These are phyloP conservation scores for Lasius platythorax DNA, from an alignment of 2,888 invertebrate species.

Conservation along the genomic window DNA sequence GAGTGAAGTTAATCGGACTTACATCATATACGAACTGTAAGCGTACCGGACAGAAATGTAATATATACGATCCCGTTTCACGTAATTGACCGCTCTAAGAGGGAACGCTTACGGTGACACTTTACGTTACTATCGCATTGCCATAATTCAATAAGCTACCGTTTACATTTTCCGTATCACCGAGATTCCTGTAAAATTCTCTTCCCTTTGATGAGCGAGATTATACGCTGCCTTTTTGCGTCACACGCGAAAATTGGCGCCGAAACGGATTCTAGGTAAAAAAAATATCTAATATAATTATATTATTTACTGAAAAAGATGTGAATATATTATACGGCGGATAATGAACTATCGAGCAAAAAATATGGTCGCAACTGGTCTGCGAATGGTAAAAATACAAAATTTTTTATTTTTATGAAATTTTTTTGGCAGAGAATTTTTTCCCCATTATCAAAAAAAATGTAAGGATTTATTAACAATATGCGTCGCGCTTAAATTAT, in stretches of 20 bases:
- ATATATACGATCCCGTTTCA: conserved; percentile 56
- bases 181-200: conserved; percentile 24
- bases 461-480: background rate
- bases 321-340: conserved; percentile 14
- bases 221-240: background rate
- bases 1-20: conserved; percentile 62
- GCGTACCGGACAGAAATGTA: conserved; percentile 27
- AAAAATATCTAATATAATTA: conserved; percentile 60
- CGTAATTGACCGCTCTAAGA: conserved; percentile 51
- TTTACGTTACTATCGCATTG: conserved; percentile 55
- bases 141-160: conserved; percentile 57
- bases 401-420: conserved; percentile 40
- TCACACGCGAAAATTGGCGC: conserved; percentile 32
- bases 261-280: conserved; percentile 57
- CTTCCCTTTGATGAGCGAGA: background rate
- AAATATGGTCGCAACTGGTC: conserved; percentile 44
- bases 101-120: conserved; percentile 37
- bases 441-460: background rate
- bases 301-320: conserved; percentile 58
- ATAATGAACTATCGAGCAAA: conserved; percentile 59
- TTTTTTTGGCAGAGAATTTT: conserved; percentile 7
- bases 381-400: conserved; percentile 54
- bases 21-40: conserved; percentile 45
- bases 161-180: conserved; percentile 16
- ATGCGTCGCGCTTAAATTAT: background rate